Conservation (phyloP, 2,113 vertebrate genomes). For the Plotosus lineatus region DNA sequence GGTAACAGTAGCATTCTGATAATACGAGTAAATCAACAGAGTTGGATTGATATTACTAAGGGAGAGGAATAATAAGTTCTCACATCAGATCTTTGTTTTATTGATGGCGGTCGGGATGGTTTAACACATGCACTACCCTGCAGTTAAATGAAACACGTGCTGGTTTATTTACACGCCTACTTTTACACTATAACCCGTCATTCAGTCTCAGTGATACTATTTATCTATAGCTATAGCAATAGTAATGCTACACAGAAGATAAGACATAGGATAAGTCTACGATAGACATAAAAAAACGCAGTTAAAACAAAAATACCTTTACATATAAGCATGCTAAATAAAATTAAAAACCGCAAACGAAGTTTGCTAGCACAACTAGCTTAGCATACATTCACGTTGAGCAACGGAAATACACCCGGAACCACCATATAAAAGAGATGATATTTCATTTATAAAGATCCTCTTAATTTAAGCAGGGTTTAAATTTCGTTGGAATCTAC, state of each 20-base stretch:
- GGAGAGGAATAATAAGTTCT: not conserved
- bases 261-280: not conserved
- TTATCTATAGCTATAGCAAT: not conserved
- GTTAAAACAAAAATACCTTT: not conserved
- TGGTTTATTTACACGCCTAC: not conserved
- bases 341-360: not conserved
- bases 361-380: not conserved
- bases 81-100: not conserved
- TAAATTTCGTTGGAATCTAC: constrained; percentile 2
- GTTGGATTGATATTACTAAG: no score
- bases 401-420: not conserved
- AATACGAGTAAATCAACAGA: no score
- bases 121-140: not conserved
- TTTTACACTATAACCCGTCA: not conserved
- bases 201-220: no score
- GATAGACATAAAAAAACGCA: not conserved
- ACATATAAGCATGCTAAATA: not conserved
- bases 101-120: not conserved
- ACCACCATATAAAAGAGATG: not conserved
- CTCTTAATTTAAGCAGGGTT: constrained; percentile 22
- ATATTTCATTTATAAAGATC: not conserved
- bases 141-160: not conserved
- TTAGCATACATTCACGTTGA: not conserved
- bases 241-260: not conserved
- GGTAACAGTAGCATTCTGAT: no score